phyloP scores from a whole-genome alignment of 2,888 invertebrate species.

The Agrypnus murinus region DNA sequence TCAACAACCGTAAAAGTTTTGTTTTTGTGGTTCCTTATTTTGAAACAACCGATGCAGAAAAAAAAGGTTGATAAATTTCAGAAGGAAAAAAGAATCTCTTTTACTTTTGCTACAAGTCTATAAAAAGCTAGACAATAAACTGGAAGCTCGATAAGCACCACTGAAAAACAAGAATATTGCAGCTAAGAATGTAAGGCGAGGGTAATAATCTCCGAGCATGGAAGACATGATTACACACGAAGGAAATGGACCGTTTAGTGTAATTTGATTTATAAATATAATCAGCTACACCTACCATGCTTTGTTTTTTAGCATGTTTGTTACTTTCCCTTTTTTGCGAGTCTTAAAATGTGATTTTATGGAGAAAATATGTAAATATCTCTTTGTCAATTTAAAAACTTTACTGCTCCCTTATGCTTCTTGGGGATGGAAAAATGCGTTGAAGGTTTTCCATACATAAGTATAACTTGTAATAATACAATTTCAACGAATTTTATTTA shows the following conservation, averaged over 20 bases:
- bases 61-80: slow-evolving; percentile 47
- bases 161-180: slow-evolving; percentile 49
- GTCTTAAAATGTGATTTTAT: slow-evolving; percentile 18
- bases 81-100: slow-evolving; percentile 36
- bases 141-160: slow-evolving; percentile 48
- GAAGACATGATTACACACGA: slow-evolving; percentile 60
- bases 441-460: neutral
- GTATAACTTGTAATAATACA: no score
- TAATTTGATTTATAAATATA: slow-evolving; percentile 64
- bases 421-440: neutral
- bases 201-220: slow-evolving; percentile 61
- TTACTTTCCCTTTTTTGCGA: slow-evolving; percentile 20
- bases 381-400: slow-evolving; percentile 16
- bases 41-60: slow-evolving; percentile 45
- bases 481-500: no score
- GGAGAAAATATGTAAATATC: slow-evolving; percentile 8
- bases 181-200: slow-evolving; percentile 54
- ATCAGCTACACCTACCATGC: slow-evolving; percentile 51
- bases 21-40: slow-evolving; percentile 31
- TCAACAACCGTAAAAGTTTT: slow-evolving; percentile 34
- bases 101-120: slow-evolving; percentile 47
- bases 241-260: slow-evolving; percentile 61
- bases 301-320: slow-evolving; percentile 28
- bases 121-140: slow-evolving; percentile 51
- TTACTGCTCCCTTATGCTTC: neutral